phyloP scores from a whole-genome alignment of 2,888 invertebrate species.

The Agrochola macilenta region DNA sequence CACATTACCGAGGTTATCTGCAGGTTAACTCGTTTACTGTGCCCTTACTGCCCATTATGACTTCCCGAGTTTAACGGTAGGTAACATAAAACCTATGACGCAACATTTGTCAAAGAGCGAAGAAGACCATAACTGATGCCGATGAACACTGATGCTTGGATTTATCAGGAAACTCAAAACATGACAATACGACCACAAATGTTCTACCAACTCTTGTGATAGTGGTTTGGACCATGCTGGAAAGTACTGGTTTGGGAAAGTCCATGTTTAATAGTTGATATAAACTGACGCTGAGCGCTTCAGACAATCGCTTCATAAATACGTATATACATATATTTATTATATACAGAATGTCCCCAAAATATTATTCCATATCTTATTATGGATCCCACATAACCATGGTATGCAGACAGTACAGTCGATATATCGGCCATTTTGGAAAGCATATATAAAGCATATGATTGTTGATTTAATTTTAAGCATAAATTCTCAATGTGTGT shows the following conservation, averaged over 20 bases:
- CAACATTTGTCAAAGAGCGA: conserved; percentile 1
- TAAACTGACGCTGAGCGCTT: background rate
- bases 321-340: too few relatives aligned
- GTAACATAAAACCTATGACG: conserved; percentile 9
- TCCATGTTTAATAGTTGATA: background rate
- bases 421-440: too few relatives aligned
- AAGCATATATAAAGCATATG: too few relatives aligned
- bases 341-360: too few relatives aligned
- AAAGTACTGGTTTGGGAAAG: background rate
- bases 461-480: too few relatives aligned
- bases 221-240: background rate
- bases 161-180: background rate
- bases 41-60: conserved; percentile 1
- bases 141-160: background rate
- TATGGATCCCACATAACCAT: too few relatives aligned
- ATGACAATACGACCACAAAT: background rate
- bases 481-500: too few relatives aligned
- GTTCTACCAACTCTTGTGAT: background rate
- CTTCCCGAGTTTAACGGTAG: background rate
- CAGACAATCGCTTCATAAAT: background rate
- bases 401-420: too few relatives aligned
- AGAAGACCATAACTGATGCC: background rate
- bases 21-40: conserved; percentile 9
- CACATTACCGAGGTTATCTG: conserved; percentile 10
- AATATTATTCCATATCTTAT: too few relatives aligned